Conservation (phyloP, 2,888 invertebrate genomes). For the Spatulosminthurus flaviceps region DNA sequence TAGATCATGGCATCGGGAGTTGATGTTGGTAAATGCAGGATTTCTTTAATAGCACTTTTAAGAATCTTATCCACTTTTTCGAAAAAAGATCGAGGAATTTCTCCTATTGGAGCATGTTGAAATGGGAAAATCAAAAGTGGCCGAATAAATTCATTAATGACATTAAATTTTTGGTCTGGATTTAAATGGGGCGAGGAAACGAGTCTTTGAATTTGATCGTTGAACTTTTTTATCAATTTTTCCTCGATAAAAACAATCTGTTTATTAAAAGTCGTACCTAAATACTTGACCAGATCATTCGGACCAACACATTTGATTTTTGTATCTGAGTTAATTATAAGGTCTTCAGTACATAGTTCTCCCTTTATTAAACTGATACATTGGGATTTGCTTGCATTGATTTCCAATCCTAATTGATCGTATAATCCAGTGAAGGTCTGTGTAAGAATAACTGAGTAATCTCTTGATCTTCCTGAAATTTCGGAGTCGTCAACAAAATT, state of each 20-base stretch:
- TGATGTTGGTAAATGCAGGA: not conserved
- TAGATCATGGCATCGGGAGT: not conserved
- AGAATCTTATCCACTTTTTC: not conserved
- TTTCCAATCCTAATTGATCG: too few relatives aligned
- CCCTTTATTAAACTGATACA: not conserved
- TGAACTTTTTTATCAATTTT: too few relatives aligned
- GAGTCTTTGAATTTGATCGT: too few relatives aligned
- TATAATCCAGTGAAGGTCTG: not conserved
- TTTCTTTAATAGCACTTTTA: not conserved
- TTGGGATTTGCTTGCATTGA: not conserved
- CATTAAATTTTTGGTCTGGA: too few relatives aligned
- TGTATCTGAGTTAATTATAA: not conserved
- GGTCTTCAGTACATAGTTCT: not conserved
- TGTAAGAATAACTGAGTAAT: not conserved
- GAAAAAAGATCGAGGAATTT: not conserved
- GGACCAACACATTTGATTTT: not conserved
- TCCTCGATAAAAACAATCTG: not conserved
- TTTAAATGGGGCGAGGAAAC: too few relatives aligned
- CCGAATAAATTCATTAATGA: constrained; percentile 12
- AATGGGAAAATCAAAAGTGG: constrained; percentile 8
- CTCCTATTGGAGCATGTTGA: not conserved
- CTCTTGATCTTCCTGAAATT: not conserved
- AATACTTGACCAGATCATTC: not conserved
- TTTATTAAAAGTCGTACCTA: not conserved
- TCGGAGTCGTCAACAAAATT: not conserved